Evolutionary conservation across 2,888 invertebrate genomes (phyloP), one percentile per base, ranked within the genome.

Genomic region (Amiota minor): DNA sequence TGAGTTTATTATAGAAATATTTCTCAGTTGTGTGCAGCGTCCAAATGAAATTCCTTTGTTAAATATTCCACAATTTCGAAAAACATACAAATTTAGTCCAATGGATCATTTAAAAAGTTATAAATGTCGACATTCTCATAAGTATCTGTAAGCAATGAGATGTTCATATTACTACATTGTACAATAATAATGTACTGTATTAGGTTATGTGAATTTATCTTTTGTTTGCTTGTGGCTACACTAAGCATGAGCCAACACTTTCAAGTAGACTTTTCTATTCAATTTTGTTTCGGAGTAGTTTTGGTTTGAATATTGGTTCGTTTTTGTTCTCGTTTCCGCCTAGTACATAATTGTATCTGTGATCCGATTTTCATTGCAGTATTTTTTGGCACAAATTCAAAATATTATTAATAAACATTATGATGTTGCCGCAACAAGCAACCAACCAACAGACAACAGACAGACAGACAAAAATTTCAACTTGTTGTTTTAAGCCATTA

Each of bases 331-430:
- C 16, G 20, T n/a, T 45, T 45, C 11, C 35, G 35, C 35, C 35
- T 35, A 35, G 35, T 35, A 35, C 35, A 35, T 35, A 35, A 35
- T 35, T 35, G 35, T 35, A 35, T 35, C 6, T 35, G 4, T 35
- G 62, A 11, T 14, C 6, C 45, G 45, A 62, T 62, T 23, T 62
- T 62, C 62, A 62, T 62, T 62, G 62, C 62, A 45, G 62, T 45
- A 20, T 68, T 68, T 35, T 68, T 46, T 70, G 70, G 70, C 70
- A 70, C 16, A 20, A 11, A 18, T 56, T 55, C 70, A 70, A 53
- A 56, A 70, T 46, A 16, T 50, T 70, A 56, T 56, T 70, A 70
- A 70, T 70, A 56, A 70, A 70, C 45, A 70, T 70, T 23, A 70
- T 70, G 70, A 70, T 70, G 70, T 56, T 70, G 56, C 70, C 62